These are phyloP conservation scores for Acomys russatus DNA, from an alignment of 2,797 vertebrate species.

Conservation along the genomic window DNA sequence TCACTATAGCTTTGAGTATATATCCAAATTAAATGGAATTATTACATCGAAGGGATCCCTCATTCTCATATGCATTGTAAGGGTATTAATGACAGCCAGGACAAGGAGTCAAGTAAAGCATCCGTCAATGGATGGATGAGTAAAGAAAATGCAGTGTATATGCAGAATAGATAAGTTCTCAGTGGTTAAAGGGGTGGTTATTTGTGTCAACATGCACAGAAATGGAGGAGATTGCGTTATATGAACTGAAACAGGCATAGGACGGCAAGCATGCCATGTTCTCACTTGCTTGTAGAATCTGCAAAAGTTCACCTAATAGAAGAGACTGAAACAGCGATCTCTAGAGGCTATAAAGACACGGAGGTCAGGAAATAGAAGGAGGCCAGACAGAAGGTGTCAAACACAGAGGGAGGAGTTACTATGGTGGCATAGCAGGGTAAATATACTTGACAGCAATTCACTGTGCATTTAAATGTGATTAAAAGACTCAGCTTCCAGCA, in stretches of 20 bases:
- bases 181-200: neutral
- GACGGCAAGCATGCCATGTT: no score
- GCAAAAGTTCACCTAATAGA: neutral
- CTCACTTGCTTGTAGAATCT: neutral
- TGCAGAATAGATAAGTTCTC: neutral
- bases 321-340: neutral
- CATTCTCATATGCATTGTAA: neutral
- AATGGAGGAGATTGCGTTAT: neutral
- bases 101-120: neutral
- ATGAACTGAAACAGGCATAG: neutral
- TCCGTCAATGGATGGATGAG: neutral
- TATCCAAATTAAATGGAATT: neutral
- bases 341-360: neutral
- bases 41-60: neutral
- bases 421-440: neutral
- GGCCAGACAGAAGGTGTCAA: neutral
- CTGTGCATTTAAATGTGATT: neutral
- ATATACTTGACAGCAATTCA: no score
- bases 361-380: neutral
- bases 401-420: neutral
- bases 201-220: neutral
- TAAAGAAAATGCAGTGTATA: neutral
- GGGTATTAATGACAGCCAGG: neutral
- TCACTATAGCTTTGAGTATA: neutral
- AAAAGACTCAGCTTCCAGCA: neutral